Evolutionary conservation across 2,797 vertebrate species (phyloP).

Genomic region (Eulemur rubriventer): DNA sequence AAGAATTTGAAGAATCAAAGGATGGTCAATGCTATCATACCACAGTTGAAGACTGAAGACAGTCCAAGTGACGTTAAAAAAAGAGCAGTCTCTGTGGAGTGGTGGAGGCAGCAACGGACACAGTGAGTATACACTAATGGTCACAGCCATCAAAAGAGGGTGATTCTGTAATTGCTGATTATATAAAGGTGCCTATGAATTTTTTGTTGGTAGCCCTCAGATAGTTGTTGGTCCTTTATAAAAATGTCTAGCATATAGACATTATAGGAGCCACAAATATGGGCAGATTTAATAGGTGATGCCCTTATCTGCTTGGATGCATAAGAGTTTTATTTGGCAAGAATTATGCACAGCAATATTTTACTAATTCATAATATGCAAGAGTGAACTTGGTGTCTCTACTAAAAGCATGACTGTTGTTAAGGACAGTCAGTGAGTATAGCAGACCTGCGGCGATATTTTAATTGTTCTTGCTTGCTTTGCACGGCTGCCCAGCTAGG

Average conservation of each 20-base stretch:
- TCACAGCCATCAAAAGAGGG: neutral
- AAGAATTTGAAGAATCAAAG: neutral
- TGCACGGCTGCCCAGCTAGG: neutral
- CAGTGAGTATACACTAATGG: neutral
- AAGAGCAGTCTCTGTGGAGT: neutral
- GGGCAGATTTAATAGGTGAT: neutral
- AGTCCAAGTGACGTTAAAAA: neutral
- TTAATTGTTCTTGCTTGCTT: neutral
- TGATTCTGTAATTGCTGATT: neutral
- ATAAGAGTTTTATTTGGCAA: neutral
- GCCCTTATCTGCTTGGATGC: neutral
- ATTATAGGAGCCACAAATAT: neutral
- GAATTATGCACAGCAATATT: conserved; percentile 31
- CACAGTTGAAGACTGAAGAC: neutral
- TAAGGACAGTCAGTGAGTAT: neutral
- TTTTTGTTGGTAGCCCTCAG: neutral
- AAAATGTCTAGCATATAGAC: neutral
- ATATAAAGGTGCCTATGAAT: neutral
- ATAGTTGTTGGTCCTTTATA: neutral
- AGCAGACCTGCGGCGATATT: neutral
- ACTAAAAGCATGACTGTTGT: neutral
- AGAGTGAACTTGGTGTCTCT: neutral
- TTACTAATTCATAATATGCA: neutral
- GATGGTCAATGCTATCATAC: neutral
- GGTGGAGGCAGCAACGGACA: neutral